These are phyloP conservation scores for Alcedo quadribrachys DNA, from an alignment of 2,797 vertebrate species.

Conservation along the genomic window DNA sequence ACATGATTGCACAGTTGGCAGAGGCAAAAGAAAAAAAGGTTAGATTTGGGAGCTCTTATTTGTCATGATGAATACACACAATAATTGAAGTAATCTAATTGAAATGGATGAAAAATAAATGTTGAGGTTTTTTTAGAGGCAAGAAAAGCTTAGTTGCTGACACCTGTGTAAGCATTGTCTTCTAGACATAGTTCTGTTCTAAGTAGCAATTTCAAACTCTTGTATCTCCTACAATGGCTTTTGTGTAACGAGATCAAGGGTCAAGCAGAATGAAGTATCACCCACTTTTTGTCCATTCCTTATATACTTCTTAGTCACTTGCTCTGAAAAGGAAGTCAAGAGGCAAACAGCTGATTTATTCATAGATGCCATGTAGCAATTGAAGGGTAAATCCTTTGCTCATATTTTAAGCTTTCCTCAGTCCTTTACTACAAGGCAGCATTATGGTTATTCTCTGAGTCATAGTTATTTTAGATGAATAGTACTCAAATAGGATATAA, in stretches of 20 bases:
- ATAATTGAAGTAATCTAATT: not conserved
- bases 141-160: not conserved
- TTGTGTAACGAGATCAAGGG: not conserved
- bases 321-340: constrained; percentile 16
- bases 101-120: not conserved
- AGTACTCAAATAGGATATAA: constrained; percentile 20
- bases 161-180: not conserved
- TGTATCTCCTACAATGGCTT: not conserved
- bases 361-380: not conserved
- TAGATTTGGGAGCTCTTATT: not conserved
- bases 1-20: not conserved
- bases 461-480: constrained; percentile 38
- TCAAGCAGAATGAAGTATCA: constrained; percentile 29
- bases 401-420: constrained; percentile 9
- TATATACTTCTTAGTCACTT: constrained; percentile 16
- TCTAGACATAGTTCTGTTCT: not conserved
- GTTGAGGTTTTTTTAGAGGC: not conserved
- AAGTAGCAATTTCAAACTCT: not conserved
- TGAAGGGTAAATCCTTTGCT: constrained; percentile 11
- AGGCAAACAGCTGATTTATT: constrained; percentile 42
- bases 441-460: constrained; percentile 38
- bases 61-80: not conserved
- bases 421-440: not conserved
- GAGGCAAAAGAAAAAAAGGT: not conserved
- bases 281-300: not conserved